Evolutionary conservation across 2,888 invertebrate species (phyloP).

Genomic region (Pseudeuparius sepicola): DNA sequence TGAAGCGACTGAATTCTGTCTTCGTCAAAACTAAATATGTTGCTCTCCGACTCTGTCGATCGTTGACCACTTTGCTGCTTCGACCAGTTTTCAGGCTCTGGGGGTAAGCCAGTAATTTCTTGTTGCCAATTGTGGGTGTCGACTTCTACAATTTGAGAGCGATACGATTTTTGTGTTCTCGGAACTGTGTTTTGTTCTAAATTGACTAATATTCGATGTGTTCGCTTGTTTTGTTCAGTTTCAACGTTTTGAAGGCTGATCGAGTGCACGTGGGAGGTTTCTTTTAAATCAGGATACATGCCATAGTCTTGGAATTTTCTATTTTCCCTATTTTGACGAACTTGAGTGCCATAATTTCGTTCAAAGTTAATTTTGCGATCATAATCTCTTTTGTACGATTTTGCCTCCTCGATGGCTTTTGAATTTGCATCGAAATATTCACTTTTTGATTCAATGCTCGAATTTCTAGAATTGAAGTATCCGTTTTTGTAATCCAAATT

Average conservation of each 20-base stretch:
- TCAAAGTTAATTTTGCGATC: slow-evolving; percentile 39
- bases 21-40: slow-evolving; percentile 67
- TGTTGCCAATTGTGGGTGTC: slow-evolving; percentile 48
- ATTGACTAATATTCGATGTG: slow-evolving; percentile 43
- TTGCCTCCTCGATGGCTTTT: slow-evolving; percentile 29
- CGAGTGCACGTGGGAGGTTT: slow-evolving; percentile 52
- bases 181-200: slow-evolving; percentile 44
- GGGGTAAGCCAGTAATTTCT: slow-evolving; percentile 43
- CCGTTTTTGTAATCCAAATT: slow-evolving; percentile 28
- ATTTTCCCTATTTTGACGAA: slow-evolving; percentile 19
- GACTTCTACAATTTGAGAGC: slow-evolving; percentile 24
- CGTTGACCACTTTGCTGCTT: slow-evolving; percentile 38
- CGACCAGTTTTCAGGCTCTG: slow-evolving; percentile 42
- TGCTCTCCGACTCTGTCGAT: slow-evolving; percentile 59
- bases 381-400: slow-evolving; percentile 29
- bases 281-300: slow-evolving; percentile 35
- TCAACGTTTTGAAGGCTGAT: slow-evolving; percentile 63
- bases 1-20: slow-evolving; percentile 64
- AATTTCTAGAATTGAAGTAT: slow-evolving; percentile 51
- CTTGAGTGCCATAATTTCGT: slow-evolving; percentile 38
- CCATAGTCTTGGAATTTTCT: slow-evolving; percentile 22
- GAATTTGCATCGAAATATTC: slow-evolving; percentile 48
- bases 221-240: slow-evolving; percentile 50
- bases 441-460: slow-evolving; percentile 58
- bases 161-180: slow-evolving; percentile 32